A percentile compares a stretch with the other conserved stretches of the same genome.
phyloP scores from a whole-genome alignment of 2,888 invertebrate genomes.

The Ennomos quercinarius region DNA sequence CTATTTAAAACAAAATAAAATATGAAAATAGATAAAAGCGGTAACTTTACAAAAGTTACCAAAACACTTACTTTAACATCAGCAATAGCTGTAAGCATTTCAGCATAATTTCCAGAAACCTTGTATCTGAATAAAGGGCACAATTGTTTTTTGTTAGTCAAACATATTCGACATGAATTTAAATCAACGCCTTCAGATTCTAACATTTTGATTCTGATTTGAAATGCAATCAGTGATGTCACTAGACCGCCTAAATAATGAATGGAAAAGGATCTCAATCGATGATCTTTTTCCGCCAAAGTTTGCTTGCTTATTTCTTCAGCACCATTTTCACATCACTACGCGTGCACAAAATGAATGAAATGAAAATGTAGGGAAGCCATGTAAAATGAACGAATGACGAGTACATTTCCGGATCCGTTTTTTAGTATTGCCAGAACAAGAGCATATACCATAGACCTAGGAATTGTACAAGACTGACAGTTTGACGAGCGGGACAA shows the following conservation, averaged over 20 bases:
- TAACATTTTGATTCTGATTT: constrained; percentile 52
- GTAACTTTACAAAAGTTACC: not conserved
- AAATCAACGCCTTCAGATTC: constrained; percentile 64
- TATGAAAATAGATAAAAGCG: too few species aligned
- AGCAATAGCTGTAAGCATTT: constrained; percentile 81
- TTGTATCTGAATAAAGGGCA: constrained; percentile 79
- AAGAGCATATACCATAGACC: too few species aligned
- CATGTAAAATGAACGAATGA: constrained; percentile 12
- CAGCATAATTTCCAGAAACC: constrained; percentile 80
- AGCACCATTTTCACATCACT: constrained; percentile 51
- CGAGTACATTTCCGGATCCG: constrained; percentile 20
- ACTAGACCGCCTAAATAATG: constrained; percentile 30
- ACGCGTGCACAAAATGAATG: constrained; percentile 29
- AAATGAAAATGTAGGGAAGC: constrained; percentile 26
- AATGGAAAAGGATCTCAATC: constrained; percentile 36
- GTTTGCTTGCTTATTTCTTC: constrained; percentile 23
- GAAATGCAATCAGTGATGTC: constrained; percentile 42
- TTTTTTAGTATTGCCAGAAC: constrained; percentile 6
- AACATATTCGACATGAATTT: constrained; percentile 78
- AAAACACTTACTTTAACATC: constrained; percentile 69
- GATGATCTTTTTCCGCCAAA: constrained; percentile 27
- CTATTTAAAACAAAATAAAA: too few species aligned
- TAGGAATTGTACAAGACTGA: too few species aligned
- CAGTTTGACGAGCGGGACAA: too few species aligned
- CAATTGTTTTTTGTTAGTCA: constrained; percentile 72